Conservation (phyloP, 2,797 vertebrate species). For the Apodemus agrarius region DNA sequence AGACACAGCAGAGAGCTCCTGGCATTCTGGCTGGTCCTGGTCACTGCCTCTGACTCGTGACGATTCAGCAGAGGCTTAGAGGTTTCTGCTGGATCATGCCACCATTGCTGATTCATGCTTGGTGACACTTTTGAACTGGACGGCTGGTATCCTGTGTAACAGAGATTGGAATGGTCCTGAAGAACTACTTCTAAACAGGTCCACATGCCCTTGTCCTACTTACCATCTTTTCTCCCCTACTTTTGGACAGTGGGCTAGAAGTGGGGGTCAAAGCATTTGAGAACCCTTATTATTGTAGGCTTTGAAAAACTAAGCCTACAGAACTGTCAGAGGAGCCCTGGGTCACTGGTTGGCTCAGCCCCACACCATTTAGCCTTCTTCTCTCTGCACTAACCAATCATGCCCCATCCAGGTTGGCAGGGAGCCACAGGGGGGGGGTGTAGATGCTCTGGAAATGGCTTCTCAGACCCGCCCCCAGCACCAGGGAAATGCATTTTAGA, state of each 20-base stretch:
- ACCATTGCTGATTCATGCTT: neutral
- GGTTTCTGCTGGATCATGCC: neutral
- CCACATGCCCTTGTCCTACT: neutral
- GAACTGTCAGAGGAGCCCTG: neutral
- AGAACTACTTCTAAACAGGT: neutral
- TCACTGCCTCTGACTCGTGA: neutral
- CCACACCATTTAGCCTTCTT: neutral
- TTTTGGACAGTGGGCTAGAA: neutral
- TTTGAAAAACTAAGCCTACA: neutral
- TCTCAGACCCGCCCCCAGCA: fast-evolving
- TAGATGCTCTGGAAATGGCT: neutral
- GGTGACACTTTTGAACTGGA: neutral
- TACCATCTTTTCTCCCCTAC: neutral
- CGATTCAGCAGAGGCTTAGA: neutral
- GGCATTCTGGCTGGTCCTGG: neutral
- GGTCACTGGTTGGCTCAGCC: neutral
- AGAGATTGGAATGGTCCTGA: neutral
- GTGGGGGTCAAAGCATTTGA: neutral
- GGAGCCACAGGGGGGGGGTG: neutral
- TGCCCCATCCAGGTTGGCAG: neutral
- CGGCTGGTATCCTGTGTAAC: too few species aligned
- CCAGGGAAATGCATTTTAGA: neutral
- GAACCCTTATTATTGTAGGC: neutral
- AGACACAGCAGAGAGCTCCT: neutral
- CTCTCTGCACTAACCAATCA: neutral